phyloP scores from a whole-genome alignment of 2,888 invertebrate species.

The Himalopsyche japonica region DNA sequence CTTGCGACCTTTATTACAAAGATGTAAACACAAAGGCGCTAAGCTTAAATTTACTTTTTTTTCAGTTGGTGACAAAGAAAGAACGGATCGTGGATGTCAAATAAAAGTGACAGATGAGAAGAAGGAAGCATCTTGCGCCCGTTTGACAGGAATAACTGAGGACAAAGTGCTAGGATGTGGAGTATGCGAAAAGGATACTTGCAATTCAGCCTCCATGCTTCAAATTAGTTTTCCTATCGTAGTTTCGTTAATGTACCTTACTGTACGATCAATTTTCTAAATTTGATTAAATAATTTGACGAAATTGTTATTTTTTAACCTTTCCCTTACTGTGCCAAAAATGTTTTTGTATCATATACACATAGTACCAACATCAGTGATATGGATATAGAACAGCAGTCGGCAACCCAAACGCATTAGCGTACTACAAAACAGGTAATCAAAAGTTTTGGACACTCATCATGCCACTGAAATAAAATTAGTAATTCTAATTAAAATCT shows the following conservation, averaged over 20 bases:
- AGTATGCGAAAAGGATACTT: background rate
- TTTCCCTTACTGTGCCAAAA: too few relatives aligned
- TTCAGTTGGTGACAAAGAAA: background rate
- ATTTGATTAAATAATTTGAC: background rate
- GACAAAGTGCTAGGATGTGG: background rate
- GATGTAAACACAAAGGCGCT: too few relatives aligned
- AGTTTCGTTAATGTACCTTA: background rate
- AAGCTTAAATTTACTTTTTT: background rate
- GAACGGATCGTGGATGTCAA: background rate
- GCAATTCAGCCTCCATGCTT: background rate
- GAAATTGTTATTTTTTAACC: too few relatives aligned
- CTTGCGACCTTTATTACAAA: too few relatives aligned
- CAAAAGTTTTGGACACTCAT: too few relatives aligned
- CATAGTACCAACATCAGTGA: too few relatives aligned
- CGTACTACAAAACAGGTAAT: too few relatives aligned
- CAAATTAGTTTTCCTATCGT: background rate
- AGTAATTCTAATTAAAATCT: too few relatives aligned
- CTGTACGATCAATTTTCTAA: background rate
- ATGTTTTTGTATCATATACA: too few relatives aligned
- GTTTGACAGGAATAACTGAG: background rate
- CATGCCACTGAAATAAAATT: too few relatives aligned
- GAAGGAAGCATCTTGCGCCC: background rate
- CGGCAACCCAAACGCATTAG: too few relatives aligned
- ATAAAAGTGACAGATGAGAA: background rate
- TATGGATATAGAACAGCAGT: too few relatives aligned